Percentiles rank a stretch among this genome's conserved stretches.
These are phyloP conservation scores for Cheilosia scutellata DNA, from an alignment of 2,888 invertebrate genomes.

Conservation along the genomic window DNA sequence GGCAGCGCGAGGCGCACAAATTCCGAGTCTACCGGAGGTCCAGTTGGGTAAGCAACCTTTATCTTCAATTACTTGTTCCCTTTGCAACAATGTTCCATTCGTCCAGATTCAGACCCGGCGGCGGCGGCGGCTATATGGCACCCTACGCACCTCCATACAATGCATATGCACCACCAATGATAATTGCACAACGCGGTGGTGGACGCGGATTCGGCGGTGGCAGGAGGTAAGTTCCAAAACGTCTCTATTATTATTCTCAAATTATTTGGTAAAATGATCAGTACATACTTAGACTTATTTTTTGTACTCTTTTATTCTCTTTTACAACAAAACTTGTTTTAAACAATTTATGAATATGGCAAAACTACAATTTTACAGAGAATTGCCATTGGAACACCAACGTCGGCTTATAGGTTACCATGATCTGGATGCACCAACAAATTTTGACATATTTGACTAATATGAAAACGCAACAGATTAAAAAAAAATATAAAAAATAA, in stretches of 20 bases:
- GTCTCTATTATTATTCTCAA: not conserved
- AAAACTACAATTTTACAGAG: constrained; percentile 86
- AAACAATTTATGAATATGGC: constrained; percentile 77
- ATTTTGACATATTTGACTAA: constrained; percentile 89
- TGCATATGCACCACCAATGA: constrained; percentile 85
- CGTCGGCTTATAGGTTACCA: constrained; percentile 94
- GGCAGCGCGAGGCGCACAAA: constrained; percentile 83
- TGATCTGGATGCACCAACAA: constrained; percentile 95
- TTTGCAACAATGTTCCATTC: not conserved
- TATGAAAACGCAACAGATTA: constrained; percentile 52
- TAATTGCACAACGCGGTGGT: constrained; percentile 84
- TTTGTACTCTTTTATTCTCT: constrained; percentile 36
- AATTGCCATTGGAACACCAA: constrained; percentile 88
- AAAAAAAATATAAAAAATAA: constrained; percentile 20
- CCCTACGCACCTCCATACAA: constrained; percentile 84
- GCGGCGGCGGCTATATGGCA: constrained; percentile 82
- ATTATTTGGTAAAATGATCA: constrained; percentile 46
- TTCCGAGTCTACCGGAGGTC: constrained; percentile 79
- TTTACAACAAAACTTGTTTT: constrained; percentile 43
- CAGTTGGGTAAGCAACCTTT: constrained; percentile 57
- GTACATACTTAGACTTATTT: constrained; percentile 56
- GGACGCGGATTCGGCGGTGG: constrained; percentile 84
- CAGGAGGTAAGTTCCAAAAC: constrained; percentile 77
- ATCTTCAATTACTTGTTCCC: not conserved
- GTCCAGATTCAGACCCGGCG: constrained; percentile 80